Conservation (phyloP, 2,888 invertebrate genomes). For the Stenurella melanura region DNA sequence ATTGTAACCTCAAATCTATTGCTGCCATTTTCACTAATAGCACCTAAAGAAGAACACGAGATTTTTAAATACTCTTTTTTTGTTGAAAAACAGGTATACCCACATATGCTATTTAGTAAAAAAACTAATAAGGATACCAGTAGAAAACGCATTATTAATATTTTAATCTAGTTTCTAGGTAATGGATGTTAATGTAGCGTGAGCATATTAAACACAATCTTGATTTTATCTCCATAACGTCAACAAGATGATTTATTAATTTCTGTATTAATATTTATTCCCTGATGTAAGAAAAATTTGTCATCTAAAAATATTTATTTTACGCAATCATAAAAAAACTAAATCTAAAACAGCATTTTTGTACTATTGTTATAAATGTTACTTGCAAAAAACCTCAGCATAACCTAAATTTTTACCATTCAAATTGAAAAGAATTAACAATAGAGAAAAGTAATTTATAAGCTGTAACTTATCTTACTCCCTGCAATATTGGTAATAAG, state of each 20-base stretch:
- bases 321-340: neutral
- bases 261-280: constrained; percentile 9
- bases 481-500: too few relatives aligned
- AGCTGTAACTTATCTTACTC: too few relatives aligned
- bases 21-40: neutral
- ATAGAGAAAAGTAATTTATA: too few relatives aligned
- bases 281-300: neutral
- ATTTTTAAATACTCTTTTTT: neutral
- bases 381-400: too few relatives aligned
- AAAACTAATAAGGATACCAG: neutral
- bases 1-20: too few relatives aligned
- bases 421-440: too few relatives aligned
- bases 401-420: too few relatives aligned
- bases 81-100: neutral
- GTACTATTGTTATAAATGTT: neutral
- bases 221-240: constrained; percentile 16
- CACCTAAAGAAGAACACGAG: neutral
- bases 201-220: neutral
- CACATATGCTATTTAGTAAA: neutral
- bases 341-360: neutral
- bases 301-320: neutral
- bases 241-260: constrained; percentile 18
- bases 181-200: neutral
- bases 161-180: neutral
- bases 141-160: constrained; percentile 5